A percentile compares a stretch with the other conserved stretches of the same genome.
phyloP scores from a whole-genome alignment of 23 tunicate genomes.

The Halocynthia roretzi region DNA sequence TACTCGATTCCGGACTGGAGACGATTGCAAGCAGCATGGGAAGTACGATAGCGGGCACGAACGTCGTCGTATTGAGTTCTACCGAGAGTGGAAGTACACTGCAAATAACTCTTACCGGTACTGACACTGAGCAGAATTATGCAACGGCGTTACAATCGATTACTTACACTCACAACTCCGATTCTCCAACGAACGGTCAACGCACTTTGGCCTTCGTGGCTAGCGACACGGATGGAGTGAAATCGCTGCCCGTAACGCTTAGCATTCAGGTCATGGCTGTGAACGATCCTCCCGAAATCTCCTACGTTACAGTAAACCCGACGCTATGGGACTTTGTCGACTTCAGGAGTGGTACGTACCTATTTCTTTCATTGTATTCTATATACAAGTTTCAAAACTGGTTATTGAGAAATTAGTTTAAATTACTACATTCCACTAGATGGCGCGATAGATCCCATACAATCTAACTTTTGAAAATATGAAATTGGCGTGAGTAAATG shows the following conservation, averaged over 20 bases:
- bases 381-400: neutral
- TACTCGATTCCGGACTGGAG: no score
- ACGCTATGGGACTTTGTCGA: conserved; percentile 18
- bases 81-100: no score
- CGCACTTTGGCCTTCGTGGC: neutral
- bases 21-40: no score
- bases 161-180: conserved; percentile 17
- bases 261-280: neutral
- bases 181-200: conserved; percentile 12
- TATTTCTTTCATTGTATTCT: neutral
- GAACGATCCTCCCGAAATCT: conserved; percentile 5
- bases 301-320: neutral
- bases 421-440: no score
- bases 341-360: conserved; percentile 5
- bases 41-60: no score
- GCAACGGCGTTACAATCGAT: neutral
- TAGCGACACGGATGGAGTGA: conserved; percentile 10
- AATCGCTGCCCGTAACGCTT: neutral
- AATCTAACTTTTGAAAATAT: no score
- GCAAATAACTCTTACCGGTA: conserved; percentile 13
- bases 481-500: no score
- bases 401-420: no score
- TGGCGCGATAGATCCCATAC: no score
- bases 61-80: no score
- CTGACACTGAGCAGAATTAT: neutral